Base-by-base conservation (phyloP, 1,140 invertebrate species). In the Bombus pyrosoma region DNA sequence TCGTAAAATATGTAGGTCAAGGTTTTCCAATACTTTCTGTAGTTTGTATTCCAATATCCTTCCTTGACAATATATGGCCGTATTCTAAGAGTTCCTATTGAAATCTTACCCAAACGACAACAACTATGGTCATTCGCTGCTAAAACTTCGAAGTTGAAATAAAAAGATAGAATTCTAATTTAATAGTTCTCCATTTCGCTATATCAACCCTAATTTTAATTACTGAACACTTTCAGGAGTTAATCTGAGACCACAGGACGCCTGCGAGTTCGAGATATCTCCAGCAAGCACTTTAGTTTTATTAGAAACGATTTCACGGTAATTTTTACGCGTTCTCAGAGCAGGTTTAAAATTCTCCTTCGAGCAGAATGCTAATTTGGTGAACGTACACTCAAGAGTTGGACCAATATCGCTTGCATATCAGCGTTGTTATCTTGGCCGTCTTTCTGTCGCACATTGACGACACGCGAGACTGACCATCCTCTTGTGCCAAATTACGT, bases 401-500 rank as follows among this genome's bases (percentile, higher is more conserved):
- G 34, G 22, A 12, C 0, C 74, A 3, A 37, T 34, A 74, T 78
- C 39, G 62, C 59, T 32, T 66, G 41, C 74, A 57, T 32, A 59
- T 79, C 66, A 41, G 34, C 53, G 13, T 79, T 68, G 53, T 84
- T 80, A 79, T 84, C 47, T 32, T 4, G 43, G 1, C 6, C 28
- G 15, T 66, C 15, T 78, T 78, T 83, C 53, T 22, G 15, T 3
- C 25, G 41, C 15, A 28, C 32, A n/a, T 3, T 64, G 47, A 73
- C 69, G 22, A 75, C 74, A 77, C 34, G 37, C 75, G n/a, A 80
- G 77, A 84, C 53, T 59, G 28, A 59, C 66, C 53, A 57, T 59
- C 39, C 32, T 32, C 43, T 68, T 34, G 66, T 84, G 83, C 53
- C 76, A 79, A 85, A 85, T 85, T 72, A 62, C 83, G 69, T 39